Percentiles rank a stretch among this genome's conserved stretches.
Evolutionary conservation across 2,797 vertebrate species (phyloP).

Genomic region (Enteromius paludinosus): DNA sequence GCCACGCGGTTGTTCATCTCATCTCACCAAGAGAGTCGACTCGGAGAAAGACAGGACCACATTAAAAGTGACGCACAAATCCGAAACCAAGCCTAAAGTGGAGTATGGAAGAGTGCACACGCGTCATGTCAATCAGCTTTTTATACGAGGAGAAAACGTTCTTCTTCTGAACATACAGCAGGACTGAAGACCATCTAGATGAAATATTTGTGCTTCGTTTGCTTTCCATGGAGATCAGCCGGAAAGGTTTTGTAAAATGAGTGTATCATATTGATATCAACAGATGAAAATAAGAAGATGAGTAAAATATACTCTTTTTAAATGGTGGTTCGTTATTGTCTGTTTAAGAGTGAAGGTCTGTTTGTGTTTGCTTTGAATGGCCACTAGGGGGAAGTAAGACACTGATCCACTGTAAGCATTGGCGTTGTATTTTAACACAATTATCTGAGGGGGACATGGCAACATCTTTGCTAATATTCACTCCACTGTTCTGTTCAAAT

Average conservation of each 20-base stretch:
- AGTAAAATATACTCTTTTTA: neutral
- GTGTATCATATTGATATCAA: constrained; percentile 80
- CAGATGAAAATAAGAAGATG: constrained; percentile 54
- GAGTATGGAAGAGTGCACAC: constrained; percentile 90
- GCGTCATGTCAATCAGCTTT: constrained; percentile 95
- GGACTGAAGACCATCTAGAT: neutral
- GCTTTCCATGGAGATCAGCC: neutral
- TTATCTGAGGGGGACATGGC: neutral
- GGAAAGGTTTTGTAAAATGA: neutral
- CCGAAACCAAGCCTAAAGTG: constrained; percentile 73
- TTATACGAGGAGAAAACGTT: constrained; percentile 94
- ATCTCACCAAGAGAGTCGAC: neutral
- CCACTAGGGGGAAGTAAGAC: constrained; percentile 77
- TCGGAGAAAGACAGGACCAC: neutral
- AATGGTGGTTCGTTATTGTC: neutral
- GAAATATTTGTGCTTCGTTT: neutral
- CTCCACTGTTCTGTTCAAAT: neutral
- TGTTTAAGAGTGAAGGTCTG: neutral
- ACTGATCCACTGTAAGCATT: constrained; percentile 38
- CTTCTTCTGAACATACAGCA: constrained; percentile 86
- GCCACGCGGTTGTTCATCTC: neutral
- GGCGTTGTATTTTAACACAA: neutral
- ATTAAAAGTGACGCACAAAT: constrained; percentile 58
- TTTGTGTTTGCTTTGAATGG: neutral
- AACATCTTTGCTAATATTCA: neutral